Evolutionary conservation across 2,113 vertebrate genomes (phyloP), one percentile per base, ranked within the genome.

Genomic region (Channa argus): DNA sequence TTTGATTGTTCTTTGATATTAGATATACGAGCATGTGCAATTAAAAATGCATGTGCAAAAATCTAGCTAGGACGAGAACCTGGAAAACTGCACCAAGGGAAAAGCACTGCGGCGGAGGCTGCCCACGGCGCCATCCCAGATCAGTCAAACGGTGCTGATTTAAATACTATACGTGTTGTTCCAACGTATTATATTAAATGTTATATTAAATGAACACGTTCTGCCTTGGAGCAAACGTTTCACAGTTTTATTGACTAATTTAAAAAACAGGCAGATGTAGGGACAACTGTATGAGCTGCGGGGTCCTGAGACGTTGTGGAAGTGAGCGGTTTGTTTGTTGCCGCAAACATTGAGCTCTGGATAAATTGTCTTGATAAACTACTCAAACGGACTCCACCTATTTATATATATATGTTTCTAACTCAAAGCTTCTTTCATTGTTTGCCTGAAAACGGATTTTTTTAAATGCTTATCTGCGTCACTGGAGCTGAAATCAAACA

Each of bases 281-380:
- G 34, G 67, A 38, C 67, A 64, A 24, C 71, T 2, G 2, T 24
- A 1, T 9, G 8, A 2, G 0, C 41, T 8, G 8, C 0, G 9
- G 79, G 75, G 75, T 79, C 83, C 71, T 76, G 1, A 4, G 0
- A 2, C 11, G 2, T 33, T 8, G 14, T 51, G 37, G 1, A 5
- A 24, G 9, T 71, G 38, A n/a, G 6, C 5, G 8, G 45, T 63
- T 69, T 62, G 51, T 82, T 61, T 49, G 11, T 51, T 41, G 11
- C 34, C 12, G 1, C 1, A 60, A 24, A 24, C 24, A 24, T 24
- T 24, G 24, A 24, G 24, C 24, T 24, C 24, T 24, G 24, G 24
- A 24, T 24, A 24, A 24, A 24, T 24, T 24, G 24, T 24, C 24
- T 8, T 4, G 2, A 13, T 24, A n/a, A 38, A 44, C 1, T 5